Evolutionary conservation across 2,888 invertebrate genomes (phyloP), one percentile per base, ranked within the genome.

Genomic region (Polyommatus icarus): DNA sequence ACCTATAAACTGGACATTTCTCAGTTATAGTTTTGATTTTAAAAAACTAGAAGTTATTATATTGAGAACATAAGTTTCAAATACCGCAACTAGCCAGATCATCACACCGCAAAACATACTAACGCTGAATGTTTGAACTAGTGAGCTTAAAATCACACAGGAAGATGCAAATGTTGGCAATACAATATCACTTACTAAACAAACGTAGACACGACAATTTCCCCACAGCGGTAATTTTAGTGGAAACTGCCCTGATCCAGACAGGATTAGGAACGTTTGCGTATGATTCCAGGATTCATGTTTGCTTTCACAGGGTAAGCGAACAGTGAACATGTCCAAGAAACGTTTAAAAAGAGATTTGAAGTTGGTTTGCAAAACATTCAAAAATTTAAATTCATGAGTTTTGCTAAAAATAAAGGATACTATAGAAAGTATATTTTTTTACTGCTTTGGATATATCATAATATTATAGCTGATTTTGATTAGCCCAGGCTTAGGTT

Each of bases 231-330:
- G 73, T 46, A 73, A 73, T 73, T 73, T 73, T 46, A 73, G 24
- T 46, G 73, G 73, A 12, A 67, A n/a, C 73, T 40, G 73, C 46
- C 40, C 57, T 36, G 20, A 72, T 72, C 72, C 72, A 40, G 72
- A 72, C 72, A n/a, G 72, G 72, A 72, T 72, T 72, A 72, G 40
- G 72, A n/a, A 40, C 10, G 20, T 72, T 72, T 72, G 72, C 36
- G 24, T 72, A 29, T 67, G 72, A 72, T 40, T 72, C 72, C 40
- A 72, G 40, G 72, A 40, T 40, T 3, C 40, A 40, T 72, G 40
- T 72, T 72, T 72, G 72, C 72, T 71, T 36, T 71, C 8, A n/a
- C 6, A 7, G 12, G 67, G 18, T 67, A 15, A 32, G 29, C 67
- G 6, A 32, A 67, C 8, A 32, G 29, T 32, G 6, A 32, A 67